Evolutionary conservation across 2,113 vertebrate species (phyloP).

Genomic region (Lophochroa leadbeateri): DNA sequence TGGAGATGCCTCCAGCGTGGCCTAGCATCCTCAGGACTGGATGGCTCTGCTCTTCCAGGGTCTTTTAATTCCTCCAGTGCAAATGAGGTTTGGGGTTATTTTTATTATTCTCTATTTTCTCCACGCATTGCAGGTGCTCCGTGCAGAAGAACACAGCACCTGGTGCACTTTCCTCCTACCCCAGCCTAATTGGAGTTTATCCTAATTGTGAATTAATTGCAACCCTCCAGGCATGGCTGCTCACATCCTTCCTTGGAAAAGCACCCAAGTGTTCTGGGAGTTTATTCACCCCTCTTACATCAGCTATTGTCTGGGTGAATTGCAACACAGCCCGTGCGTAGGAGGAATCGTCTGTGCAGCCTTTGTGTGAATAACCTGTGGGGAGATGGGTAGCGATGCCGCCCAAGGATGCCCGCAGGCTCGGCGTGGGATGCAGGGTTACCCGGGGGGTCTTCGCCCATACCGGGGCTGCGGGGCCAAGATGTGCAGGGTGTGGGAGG

Average conservation of each 20-base stretch:
- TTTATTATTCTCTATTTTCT: accelerated
- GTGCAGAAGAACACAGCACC: not conserved
- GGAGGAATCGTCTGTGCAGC: not conserved
- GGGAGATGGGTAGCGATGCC: accelerated
- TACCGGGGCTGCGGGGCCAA: accelerated
- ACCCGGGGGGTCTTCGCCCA: not conserved
- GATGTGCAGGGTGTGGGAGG: not conserved
- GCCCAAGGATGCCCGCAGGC: accelerated
- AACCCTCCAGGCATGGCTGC: not conserved
- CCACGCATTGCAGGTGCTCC: not conserved
- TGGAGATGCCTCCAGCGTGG: not conserved
- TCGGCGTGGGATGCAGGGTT: accelerated
- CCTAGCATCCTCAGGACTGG: not conserved
- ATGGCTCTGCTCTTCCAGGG: not conserved
- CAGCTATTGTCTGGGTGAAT: not conserved
- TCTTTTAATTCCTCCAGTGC: not conserved
- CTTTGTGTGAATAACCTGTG: not conserved
- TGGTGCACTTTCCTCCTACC: not conserved
- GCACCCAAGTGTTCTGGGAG: not conserved
- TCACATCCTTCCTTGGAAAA: not conserved
- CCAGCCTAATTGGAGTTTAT: not conserved
- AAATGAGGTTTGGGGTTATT: not conserved
- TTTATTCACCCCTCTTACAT: not conserved
- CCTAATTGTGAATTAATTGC: not conserved
- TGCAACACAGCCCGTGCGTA: not conserved